Evolutionary conservation across 1,140 invertebrate genomes (phyloP).

Genomic region (Brachionus plicatilis): DNA sequence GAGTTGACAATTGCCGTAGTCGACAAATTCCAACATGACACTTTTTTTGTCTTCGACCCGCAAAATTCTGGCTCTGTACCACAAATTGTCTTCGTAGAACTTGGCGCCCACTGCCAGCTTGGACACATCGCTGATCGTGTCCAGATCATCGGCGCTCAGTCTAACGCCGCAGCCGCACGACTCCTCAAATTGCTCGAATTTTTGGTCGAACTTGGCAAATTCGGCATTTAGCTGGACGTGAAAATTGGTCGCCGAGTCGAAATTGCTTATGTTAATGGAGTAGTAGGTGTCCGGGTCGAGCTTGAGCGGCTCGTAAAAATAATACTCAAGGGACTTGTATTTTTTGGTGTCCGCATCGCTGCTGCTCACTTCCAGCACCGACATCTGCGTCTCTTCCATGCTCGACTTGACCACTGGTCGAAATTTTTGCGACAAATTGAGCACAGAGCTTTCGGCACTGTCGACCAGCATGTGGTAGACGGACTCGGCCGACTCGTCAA

Average conservation of each 20-base stretch:
- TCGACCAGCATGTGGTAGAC: not conserved
- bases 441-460: not conserved
- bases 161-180: not conserved
- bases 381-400: slow-evolving; percentile 15
- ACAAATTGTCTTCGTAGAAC: slow-evolving; percentile 5
- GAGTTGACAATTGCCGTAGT: slow-evolving; percentile 5
- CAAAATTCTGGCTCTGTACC: slow-evolving; percentile 24
- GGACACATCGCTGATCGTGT: not conserved
- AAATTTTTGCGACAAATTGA: slow-evolving; percentile 3
- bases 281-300: not conserved
- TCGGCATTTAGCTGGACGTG: not conserved
- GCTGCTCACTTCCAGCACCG: not conserved
- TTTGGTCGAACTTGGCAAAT: not conserved
- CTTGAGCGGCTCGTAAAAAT: not conserved
- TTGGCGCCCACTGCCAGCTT: not conserved
- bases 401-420: not conserved
- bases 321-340: not conserved
- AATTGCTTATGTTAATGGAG: not conserved
- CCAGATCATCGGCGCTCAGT: not conserved
- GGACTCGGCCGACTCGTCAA: slow-evolving; percentile 14
- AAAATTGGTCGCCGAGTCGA: not conserved
- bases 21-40: slow-evolving; percentile 13
- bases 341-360: not conserved
- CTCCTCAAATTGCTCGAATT: slow-evolving; percentile 18
- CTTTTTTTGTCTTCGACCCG: not conserved